These are phyloP conservation scores for Macroglossus sobrinus DNA, from an alignment of 2,113 vertebrate genomes.

Conservation along the genomic window DNA sequence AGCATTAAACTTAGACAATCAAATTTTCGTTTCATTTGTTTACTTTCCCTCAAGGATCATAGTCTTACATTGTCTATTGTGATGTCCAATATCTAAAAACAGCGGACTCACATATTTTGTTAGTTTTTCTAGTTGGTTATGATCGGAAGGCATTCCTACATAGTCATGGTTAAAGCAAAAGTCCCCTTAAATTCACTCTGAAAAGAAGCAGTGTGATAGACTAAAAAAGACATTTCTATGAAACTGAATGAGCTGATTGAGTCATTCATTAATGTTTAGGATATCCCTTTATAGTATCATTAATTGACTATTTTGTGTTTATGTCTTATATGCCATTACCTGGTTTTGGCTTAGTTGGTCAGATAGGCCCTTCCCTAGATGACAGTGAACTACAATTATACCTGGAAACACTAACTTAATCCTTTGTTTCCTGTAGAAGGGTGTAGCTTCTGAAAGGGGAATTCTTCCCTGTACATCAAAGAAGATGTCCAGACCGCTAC, in stretches of 20 bases:
- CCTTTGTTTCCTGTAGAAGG: not conserved
- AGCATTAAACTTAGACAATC: not conserved
- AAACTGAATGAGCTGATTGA: not conserved
- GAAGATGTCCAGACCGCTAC: rapidly evolving
- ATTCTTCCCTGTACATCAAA: not conserved
- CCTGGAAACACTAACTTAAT: not conserved
- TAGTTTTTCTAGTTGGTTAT: not conserved
- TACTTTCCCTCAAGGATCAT: not conserved
- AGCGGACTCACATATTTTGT: not conserved
- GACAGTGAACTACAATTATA: not conserved
- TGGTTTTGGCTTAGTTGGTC: not conserved
- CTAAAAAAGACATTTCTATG: not conserved
- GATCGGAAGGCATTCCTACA: not conserved
- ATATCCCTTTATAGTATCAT: not conserved
- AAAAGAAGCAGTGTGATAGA: not conserved
- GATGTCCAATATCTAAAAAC: not conserved
- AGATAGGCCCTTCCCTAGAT: not conserved
- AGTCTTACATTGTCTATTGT: not conserved
- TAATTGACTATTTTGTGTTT: not conserved
- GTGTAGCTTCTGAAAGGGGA: not conserved
- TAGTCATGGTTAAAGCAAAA: not conserved
- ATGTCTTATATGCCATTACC: not conserved
- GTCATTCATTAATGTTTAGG: not conserved
- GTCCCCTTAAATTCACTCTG: not conserved
- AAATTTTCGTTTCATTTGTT: not conserved